Percentiles rank a stretch among this genome's conserved stretches.
Conservation (phyloP, 2,797 vertebrate genomes). For the Gymnoscopelus braueri region DNA sequence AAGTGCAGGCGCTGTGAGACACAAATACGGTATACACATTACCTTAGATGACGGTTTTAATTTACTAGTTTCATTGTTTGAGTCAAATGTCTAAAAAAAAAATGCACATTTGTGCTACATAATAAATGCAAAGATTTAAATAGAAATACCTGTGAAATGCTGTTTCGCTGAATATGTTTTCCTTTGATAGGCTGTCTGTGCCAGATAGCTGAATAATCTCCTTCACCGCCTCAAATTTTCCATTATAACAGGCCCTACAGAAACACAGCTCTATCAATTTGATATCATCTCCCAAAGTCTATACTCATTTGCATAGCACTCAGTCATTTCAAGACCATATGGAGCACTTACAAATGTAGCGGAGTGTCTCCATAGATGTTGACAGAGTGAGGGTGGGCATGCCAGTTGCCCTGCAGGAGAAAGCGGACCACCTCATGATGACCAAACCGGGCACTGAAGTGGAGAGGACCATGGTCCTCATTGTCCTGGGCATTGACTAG, state of each 20-base stretch:
- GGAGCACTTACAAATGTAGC: constrained; percentile 85
- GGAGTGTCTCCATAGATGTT: constrained; percentile 97
- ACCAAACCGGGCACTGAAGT: constrained; percentile 94
- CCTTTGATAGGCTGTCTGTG: constrained; percentile 92
- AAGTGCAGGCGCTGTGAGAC: constrained; percentile 89
- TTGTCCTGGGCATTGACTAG: constrained; percentile 95
- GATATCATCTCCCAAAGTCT: neutral
- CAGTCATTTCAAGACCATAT: neutral
- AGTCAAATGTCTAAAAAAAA: too few relatives aligned
- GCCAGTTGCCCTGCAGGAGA: constrained; percentile 86
- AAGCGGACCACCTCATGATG: constrained; percentile 87
- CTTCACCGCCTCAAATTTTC: constrained; percentile 88
- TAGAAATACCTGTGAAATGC: constrained; percentile 91
- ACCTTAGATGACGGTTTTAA: neutral
- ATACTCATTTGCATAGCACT: neutral
- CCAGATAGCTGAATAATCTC: constrained; percentile 90
- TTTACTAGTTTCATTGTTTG: too few relatives aligned
- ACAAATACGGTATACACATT: constrained; percentile 11
- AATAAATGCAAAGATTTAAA: neutral
- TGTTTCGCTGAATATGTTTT: constrained; percentile 98
- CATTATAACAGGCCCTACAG: constrained; percentile 91
- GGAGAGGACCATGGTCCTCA: constrained; percentile 91
- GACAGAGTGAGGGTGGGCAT: constrained; percentile 89
- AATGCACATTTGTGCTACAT: neutral
- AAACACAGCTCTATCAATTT: constrained; percentile 29